These are phyloP conservation scores for Odontesthes bonariensis DNA, from an alignment of 2,113 vertebrate genomes.

Conservation along the genomic window DNA sequence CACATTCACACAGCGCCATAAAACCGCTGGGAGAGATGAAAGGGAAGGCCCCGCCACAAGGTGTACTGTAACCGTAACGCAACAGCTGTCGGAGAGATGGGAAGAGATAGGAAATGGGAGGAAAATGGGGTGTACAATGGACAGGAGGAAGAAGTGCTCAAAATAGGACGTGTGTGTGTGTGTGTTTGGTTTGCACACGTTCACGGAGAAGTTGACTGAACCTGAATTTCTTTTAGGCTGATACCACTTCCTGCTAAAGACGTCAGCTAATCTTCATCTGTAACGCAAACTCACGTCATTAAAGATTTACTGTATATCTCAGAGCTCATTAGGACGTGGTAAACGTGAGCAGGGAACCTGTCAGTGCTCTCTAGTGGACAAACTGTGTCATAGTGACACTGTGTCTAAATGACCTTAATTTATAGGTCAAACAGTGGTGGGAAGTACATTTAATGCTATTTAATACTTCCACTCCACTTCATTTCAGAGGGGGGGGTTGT, in stretches of 20 bases:
- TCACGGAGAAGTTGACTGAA: not conserved
- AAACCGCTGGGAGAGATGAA: constrained; percentile 90
- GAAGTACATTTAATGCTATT: not conserved
- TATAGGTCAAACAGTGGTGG: not conserved
- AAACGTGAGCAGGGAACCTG: constrained; percentile 20
- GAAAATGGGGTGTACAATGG: constrained; percentile 31
- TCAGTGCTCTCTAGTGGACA: constrained; percentile 53
- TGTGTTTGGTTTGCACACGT: not conserved
- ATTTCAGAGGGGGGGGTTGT: too few relatives aligned
- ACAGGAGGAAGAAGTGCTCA: not conserved
- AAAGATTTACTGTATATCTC: not conserved
- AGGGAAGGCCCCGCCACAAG: constrained; percentile 86
- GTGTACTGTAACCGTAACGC: constrained; percentile 88
- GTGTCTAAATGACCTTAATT: not conserved
- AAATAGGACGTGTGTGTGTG: not conserved
- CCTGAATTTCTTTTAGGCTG: not conserved
- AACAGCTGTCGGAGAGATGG: constrained; percentile 83
- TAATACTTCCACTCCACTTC: not conserved
- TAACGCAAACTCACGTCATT: constrained; percentile 1
- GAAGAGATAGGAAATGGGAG: constrained; percentile 29
- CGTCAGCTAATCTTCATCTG: not conserved
- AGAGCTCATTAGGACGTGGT: not conserved
- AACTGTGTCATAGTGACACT: constrained; percentile 5
- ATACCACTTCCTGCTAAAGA: not conserved
- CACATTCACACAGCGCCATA: constrained; percentile 95